Evolutionary conservation across 2,113 vertebrate species (phyloP).

Genomic region (Neogobius melanostomus): DNA sequence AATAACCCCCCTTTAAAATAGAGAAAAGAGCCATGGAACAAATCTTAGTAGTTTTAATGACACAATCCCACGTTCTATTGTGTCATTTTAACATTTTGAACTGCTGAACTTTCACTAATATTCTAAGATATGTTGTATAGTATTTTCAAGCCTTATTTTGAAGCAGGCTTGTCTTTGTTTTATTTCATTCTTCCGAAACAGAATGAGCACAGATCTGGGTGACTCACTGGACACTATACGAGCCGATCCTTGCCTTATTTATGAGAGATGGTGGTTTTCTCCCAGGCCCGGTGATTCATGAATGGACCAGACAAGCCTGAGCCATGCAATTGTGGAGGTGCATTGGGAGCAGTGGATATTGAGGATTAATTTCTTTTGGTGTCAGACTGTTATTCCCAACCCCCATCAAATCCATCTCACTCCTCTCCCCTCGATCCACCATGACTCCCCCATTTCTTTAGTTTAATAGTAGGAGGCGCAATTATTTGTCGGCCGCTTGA

Average conservation of each 20-base stretch:
- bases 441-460: conserved; percentile 67
- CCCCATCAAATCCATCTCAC: conserved; percentile 70
- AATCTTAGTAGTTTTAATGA: no score
- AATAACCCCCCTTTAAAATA: no score
- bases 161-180: conserved; percentile 53
- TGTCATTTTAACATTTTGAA: neutral
- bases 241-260: conserved; percentile 76
- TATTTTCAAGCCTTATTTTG: conserved; percentile 14
- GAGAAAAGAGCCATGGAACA: no score
- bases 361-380: conserved; percentile 70
- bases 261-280: conserved; percentile 74
- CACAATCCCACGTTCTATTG: no score
- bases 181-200: conserved; percentile 57
- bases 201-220: conserved; percentile 63
- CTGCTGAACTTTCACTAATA: neutral
- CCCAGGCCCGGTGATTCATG: conserved; percentile 76
- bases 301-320: conserved; percentile 72
- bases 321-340: conserved; percentile 72
- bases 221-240: conserved; percentile 70
- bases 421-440: conserved; percentile 50
- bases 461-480: conserved; percentile 66
- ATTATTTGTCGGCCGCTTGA: conserved; percentile 67
- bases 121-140: neutral
- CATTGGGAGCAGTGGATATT: conserved; percentile 72
- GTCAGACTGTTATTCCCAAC: conserved; percentile 70